These are phyloP conservation scores for Drosophila macrothrix DNA, from an alignment of 2,888 invertebrate genomes.

Conservation along the genomic window DNA sequence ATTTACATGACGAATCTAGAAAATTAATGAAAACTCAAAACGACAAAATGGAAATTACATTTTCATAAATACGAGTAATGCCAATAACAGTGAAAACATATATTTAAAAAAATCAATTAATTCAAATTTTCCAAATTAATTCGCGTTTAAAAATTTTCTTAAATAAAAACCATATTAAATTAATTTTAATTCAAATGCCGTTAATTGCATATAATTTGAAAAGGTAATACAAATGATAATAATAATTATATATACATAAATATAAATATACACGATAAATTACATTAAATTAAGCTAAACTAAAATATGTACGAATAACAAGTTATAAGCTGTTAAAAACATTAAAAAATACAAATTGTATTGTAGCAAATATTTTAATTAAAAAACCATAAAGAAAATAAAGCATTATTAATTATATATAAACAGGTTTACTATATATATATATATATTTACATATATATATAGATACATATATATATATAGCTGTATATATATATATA, in stretches of 20 bases:
- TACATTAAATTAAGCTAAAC: constrained; percentile 62
- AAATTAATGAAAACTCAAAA: constrained; percentile 31
- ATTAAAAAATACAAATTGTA: constrained; percentile 74
- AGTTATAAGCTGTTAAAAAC: constrained; percentile 75
- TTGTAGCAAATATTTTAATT: constrained; percentile 80
- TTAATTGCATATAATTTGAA: constrained; percentile 63
- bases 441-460: not conserved
- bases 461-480: not conserved
- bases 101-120: constrained; percentile 25
- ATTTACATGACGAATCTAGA: constrained; percentile 59
- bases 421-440: constrained; percentile 5
- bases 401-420: constrained; percentile 76
- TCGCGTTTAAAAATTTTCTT: constrained; percentile 69
- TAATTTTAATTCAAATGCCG: constrained; percentile 42
- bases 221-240: constrained; percentile 66
- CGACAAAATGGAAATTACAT: constrained; percentile 15
- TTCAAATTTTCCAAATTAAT: constrained; percentile 58
- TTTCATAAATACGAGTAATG: constrained; percentile 21
- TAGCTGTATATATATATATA: not conserved
- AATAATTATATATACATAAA: constrained; percentile 55
- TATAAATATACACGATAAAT: constrained; percentile 42
- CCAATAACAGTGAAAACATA: constrained; percentile 35
- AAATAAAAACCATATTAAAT: constrained; percentile 39
- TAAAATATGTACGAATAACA: constrained; percentile 55
- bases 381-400: constrained; percentile 64